Percentiles rank a stretch among this genome's conserved stretches.
These are phyloP conservation scores for Dasypus novemcinctus DNA, from an alignment of 2,113 vertebrate species.

Conservation along the genomic window DNA sequence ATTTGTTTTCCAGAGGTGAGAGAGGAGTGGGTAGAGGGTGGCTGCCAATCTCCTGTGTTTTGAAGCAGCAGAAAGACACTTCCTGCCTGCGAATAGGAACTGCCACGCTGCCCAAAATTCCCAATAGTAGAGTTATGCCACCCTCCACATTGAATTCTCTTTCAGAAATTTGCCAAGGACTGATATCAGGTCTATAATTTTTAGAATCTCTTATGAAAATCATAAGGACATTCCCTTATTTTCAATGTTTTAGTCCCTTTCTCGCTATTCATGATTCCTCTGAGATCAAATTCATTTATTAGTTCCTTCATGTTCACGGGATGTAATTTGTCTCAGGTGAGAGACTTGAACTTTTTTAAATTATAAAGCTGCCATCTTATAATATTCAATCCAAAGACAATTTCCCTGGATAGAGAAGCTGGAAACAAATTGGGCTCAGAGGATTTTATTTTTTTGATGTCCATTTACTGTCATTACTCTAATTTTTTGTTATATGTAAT, in stretches of 20 bases:
- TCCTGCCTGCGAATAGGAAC: background rate
- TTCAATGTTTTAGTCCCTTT: background rate
- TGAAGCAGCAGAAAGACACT: background rate
- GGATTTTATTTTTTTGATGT: background rate
- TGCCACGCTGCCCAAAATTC: background rate
- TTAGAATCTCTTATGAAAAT: constrained; percentile 10
- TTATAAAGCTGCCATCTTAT: background rate
- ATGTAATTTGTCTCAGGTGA: background rate
- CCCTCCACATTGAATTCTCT: background rate
- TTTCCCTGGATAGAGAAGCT: background rate
- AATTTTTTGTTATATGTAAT: background rate
- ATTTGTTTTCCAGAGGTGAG: background rate
- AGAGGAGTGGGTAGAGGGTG: background rate
- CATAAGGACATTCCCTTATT: background rate
- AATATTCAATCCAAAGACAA: background rate
- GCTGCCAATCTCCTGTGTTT: background rate
- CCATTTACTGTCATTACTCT: background rate
- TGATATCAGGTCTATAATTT: background rate
- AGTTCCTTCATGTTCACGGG: background rate
- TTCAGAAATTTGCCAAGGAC: background rate
- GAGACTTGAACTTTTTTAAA: background rate
- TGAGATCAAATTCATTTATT: background rate
- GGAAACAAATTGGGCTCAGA: background rate
- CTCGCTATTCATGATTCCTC: background rate
- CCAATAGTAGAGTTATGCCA: too few species aligned